phyloP scores from a whole-genome alignment of 2,797 vertebrate species.

The Prunella strophiata region DNA sequence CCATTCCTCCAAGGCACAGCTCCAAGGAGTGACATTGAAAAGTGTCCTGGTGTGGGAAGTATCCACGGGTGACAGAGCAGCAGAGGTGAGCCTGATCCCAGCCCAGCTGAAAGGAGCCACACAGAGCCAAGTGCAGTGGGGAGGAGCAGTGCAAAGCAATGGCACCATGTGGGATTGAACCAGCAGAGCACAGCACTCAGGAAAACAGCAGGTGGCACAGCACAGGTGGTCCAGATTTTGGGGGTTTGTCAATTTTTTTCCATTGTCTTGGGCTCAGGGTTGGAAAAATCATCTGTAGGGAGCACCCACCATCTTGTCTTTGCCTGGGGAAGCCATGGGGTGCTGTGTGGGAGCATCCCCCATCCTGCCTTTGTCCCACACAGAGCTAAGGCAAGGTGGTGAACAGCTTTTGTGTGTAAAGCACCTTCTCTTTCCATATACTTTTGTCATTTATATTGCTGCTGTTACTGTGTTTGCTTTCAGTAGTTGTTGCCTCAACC shows the following conservation, averaged over 20 bases:
- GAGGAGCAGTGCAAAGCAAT: background rate
- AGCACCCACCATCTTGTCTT: rapidly evolving
- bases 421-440: background rate
- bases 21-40: background rate
- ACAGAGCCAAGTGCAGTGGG: background rate
- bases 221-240: background rate
- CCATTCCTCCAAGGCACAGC: background rate
- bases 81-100: background rate
- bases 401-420: background rate
- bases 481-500: background rate
- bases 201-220: background rate
- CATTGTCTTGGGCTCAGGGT: background rate
- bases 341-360: background rate
- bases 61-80: background rate
- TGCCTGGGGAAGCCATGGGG: background rate
- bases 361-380: rapidly evolving
- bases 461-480: background rate
- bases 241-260: background rate
- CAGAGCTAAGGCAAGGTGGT: background rate
- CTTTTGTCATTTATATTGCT: background rate
- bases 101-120: rapidly evolving
- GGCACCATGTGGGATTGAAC: background rate
- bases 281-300: rapidly evolving
- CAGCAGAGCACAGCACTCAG: rapidly evolving
- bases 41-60: background rate